Percentiles rank a stretch among this genome's conserved stretches.
Evolutionary conservation across 64 coral and sea anemone species (phyloP).

Genomic region (Astreopora myriophthalma): DNA sequence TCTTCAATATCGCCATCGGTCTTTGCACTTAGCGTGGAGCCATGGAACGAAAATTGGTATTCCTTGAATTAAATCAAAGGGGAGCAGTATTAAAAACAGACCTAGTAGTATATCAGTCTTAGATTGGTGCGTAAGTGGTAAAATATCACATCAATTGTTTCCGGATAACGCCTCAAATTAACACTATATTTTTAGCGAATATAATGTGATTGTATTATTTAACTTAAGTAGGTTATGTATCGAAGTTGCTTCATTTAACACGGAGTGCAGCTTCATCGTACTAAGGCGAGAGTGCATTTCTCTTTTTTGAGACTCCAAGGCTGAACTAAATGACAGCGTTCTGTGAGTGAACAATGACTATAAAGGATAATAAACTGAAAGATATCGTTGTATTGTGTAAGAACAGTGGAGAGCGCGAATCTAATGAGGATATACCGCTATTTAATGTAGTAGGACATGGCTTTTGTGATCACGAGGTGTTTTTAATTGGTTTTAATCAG

Average conservation of each 20-base stretch:
- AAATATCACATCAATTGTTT: not conserved
- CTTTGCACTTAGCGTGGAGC: not conserved
- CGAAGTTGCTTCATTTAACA: no score
- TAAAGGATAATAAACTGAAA: conserved; percentile 46
- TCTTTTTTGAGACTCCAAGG: conserved; percentile 9
- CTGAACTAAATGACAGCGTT: conserved; percentile 39
- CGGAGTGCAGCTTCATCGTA: no score
- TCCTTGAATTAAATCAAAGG: not conserved
- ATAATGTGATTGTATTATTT: not conserved
- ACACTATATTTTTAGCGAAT: not conserved
- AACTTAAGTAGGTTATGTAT: no score
- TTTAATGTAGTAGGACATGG: conserved; percentile 18
- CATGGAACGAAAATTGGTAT: not conserved
- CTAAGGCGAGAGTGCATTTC: no score
- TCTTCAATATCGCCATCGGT: not conserved
- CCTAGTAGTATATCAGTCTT: not conserved
- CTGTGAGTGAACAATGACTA: not conserved
- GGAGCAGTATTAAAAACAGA: not conserved
- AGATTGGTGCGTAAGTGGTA: not conserved
- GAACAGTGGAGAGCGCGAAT: not conserved
- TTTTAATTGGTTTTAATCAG: conserved; percentile 1
- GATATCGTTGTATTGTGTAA: conserved; percentile 11
- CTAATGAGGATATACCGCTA: not conserved
- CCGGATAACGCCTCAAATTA: not conserved
- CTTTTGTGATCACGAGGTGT: not conserved